Evolutionary conservation across 2,797 vertebrate genomes (phyloP), one percentile per base, ranked within the genome.

Genomic region (Spinibarbus caldwelli): DNA sequence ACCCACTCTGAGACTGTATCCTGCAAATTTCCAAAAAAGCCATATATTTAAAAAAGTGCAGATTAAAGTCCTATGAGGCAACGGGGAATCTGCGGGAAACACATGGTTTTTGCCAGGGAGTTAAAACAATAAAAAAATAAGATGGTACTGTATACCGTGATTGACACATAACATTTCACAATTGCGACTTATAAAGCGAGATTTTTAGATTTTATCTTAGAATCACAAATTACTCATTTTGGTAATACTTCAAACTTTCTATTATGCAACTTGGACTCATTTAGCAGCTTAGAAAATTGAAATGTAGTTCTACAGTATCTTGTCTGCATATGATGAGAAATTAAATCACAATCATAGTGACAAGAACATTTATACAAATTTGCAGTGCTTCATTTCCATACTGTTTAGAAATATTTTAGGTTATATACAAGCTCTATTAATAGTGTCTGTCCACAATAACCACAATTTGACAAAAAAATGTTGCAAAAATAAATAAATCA

Each of bases 11-110:
- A 77, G 80, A 57, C 72, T 79, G 54, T 54, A 75, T 67, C 64
- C 81, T 81, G 21, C 43, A 90, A 88, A 31, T 10, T 34, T 62
- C 78, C 43, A n/a, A n/a, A n/a, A 70, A 78, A 43, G n/a, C 3
- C 17, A 43, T 34, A 75, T 47, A 66, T 49, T 52, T 80, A n/a
- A 10, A 67, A 12, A 31, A 62, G n/a, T 4, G 11, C 47, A 14
- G 11, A 59, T 26, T 59, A 38, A 0, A 5, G 21, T 17, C 10
- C 4, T 75, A 64, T 64, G 26, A 14, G 14, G 12, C 26, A 14
- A 64, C n/a, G 0, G 59, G 26, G 59, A 31, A 64, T 64, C 12
- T 31, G 2, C 0, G 2, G 26, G 14, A 64, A 64, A 64, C 59
- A n/a, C n/a, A 31, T 64, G 62, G 6, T 15, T 64, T 64, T 64